These are phyloP conservation scores for Mus caroli DNA, from an alignment of 2,797 vertebrate genomes.

Conservation along the genomic window DNA sequence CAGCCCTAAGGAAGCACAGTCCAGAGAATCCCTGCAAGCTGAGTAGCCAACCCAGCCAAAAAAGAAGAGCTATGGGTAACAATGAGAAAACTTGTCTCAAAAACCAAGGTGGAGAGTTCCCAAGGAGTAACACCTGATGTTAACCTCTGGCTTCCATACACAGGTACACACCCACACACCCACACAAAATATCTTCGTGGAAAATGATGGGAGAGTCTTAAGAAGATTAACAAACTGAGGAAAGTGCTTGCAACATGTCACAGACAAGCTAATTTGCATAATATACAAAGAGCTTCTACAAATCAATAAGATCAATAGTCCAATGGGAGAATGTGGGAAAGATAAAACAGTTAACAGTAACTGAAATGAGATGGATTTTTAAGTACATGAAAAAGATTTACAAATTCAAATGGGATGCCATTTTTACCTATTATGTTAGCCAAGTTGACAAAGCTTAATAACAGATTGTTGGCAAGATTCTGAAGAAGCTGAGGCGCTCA, in stretches of 20 bases:
- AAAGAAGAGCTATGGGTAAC: not conserved
- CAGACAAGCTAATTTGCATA: not conserved
- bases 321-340: constrained; percentile 8
- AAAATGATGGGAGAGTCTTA: not conserved
- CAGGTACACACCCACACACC: not conserved
- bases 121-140: not conserved
- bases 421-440: constrained; percentile 67
- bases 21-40: not conserved
- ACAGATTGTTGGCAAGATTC: constrained; percentile 22
- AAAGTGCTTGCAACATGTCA: not conserved
- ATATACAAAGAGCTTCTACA: constrained; percentile 54
- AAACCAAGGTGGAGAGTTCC: not conserved
- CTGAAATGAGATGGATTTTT: constrained; percentile 64
- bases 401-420: constrained; percentile 56
- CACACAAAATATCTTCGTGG: not conserved
- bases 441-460: constrained; percentile 65
- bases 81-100: not conserved
- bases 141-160: not conserved
- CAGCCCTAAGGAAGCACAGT: not conserved
- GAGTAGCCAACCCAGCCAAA: not conserved
- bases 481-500: constrained; percentile 26
- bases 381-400: constrained; percentile 50
- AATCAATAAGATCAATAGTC: constrained; percentile 55
- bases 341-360: constrained; percentile 39
- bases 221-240: constrained; percentile 22